Percentiles rank a stretch among this genome's conserved stretches.
These are phyloP conservation scores for Crenuchus spilurus DNA, from an alignment of 2,797 vertebrate species.

Conservation along the genomic window DNA sequence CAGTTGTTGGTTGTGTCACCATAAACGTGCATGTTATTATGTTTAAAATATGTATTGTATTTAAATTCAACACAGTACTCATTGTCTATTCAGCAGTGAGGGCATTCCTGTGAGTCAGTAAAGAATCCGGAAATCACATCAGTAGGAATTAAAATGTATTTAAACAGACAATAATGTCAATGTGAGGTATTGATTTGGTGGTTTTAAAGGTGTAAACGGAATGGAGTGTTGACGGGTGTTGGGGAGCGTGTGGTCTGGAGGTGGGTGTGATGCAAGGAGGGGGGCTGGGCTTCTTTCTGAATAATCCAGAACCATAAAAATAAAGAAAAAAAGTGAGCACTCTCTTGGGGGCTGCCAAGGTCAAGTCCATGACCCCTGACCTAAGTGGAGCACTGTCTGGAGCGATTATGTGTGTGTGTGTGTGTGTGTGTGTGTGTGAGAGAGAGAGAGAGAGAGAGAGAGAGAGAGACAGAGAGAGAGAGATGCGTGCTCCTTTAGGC, in stretches of 20 bases:
- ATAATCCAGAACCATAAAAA: slow-evolving; percentile 78
- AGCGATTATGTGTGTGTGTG: slow-evolving; percentile 58
- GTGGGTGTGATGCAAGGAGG: slow-evolving; percentile 65
- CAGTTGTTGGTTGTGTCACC: no score
- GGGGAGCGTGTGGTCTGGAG: slow-evolving; percentile 50
- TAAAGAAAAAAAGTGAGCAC: slow-evolving; percentile 72
- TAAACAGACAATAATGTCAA: slow-evolving; percentile 68
- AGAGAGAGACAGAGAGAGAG: slow-evolving; percentile 58
- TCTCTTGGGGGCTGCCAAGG: slow-evolving; percentile 76
- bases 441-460: slow-evolving; percentile 30
- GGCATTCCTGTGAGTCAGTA: neutral
- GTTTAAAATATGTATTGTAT: neutral
- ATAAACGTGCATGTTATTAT: neutral
- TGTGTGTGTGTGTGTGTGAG: slow-evolving; percentile 23
- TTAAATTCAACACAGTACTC: no score
- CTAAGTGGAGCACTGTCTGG: slow-evolving; percentile 74
- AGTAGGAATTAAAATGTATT: slow-evolving; percentile 61
- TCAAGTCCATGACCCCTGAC: slow-evolving; percentile 83
- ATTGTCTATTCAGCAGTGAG: no score
- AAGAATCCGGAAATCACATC: slow-evolving; percentile 15
- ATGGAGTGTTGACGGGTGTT: slow-evolving; percentile 55
- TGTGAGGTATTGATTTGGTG: slow-evolving; percentile 68
- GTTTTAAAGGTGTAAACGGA: slow-evolving; percentile 69
- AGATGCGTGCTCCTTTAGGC: slow-evolving; percentile 54
- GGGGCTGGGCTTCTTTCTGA: slow-evolving; percentile 69